Percentiles rank a stretch among this genome's conserved stretches.
Conservation (phyloP, 2,797 vertebrate species). For the Microtus obscurus region DNA sequence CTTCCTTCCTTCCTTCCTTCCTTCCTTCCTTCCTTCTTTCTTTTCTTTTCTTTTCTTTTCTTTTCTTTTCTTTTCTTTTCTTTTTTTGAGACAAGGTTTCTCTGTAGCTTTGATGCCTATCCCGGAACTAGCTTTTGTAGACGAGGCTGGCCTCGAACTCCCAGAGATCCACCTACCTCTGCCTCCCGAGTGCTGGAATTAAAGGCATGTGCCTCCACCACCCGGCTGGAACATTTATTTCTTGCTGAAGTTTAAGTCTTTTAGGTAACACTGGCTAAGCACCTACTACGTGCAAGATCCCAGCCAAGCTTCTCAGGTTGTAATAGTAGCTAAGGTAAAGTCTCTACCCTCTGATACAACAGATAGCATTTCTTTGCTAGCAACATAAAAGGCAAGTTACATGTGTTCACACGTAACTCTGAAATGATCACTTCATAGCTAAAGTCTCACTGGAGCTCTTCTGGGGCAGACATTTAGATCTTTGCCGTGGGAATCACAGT, state of each 20-base stretch:
- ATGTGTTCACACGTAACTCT: background rate
- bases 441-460: background rate
- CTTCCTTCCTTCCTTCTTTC: accelerated
- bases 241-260: background rate
- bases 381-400: slow-evolving; percentile 13
- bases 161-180: too few relatives aligned
- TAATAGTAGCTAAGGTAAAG: background rate
- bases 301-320: background rate
- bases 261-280: background rate
- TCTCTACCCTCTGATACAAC: background rate
- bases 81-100: too few relatives aligned
- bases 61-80: too few relatives aligned
- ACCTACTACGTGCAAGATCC: background rate
- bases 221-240: background rate
- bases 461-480: slow-evolving; percentile 10
- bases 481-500: slow-evolving; percentile 5
- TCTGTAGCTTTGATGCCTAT: too few relatives aligned
- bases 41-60: too few relatives aligned
- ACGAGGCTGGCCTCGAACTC: too few relatives aligned
- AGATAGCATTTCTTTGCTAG: background rate
- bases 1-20: accelerated
- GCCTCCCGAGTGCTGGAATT: too few relatives aligned
- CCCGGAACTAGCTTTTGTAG: too few relatives aligned
- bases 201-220: too few relatives aligned
- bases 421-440: background rate